Percentiles rank a stretch among this genome's conserved stretches.
Evolutionary conservation across 2,888 invertebrate genomes (phyloP).

Genomic region (Pedicia rivosa): DNA sequence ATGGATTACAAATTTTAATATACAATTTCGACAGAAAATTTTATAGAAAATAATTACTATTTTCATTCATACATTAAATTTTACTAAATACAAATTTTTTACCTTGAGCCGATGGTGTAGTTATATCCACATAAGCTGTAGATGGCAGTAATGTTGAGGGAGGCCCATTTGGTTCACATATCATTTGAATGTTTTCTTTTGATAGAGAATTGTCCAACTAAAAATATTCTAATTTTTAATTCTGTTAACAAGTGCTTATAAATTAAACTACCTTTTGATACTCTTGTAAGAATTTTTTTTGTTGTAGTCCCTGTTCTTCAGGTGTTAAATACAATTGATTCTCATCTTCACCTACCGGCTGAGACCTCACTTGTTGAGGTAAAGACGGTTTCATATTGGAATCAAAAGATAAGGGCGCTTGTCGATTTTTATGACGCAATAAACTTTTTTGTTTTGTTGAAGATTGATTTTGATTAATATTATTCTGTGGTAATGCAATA

Average conservation of each 20-base stretch:
- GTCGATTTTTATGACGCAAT: constrained; percentile 26
- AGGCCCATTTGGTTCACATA: constrained; percentile 12
- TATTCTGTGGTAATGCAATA: not conserved
- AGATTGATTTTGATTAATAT: constrained; percentile 4
- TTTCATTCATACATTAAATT: constrained; percentile 1
- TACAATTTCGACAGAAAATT: not conserved
- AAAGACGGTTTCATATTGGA: constrained; percentile 19
- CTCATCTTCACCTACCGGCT: constrained; percentile 31
- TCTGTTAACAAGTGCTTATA: not conserved
- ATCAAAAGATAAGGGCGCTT: constrained; percentile 23
- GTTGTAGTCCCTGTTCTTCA: constrained; percentile 16
- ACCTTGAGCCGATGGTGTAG: constrained; percentile 14
- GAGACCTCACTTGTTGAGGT: constrained; percentile 29
- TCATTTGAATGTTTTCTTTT: constrained; percentile 16
- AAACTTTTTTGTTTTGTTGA: constrained; percentile 19
- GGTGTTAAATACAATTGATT: constrained; percentile 7
- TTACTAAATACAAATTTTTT: constrained; percentile 3
- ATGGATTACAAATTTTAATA: not conserved
- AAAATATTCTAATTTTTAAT: constrained; percentile 2
- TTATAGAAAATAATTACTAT: constrained; percentile 2
- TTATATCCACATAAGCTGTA: constrained; percentile 14
- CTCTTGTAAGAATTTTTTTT: constrained; percentile 22
- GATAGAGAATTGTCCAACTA: constrained; percentile 16
- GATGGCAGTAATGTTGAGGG: constrained; percentile 14
- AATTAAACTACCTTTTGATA: constrained; percentile 10